Evolutionary conservation across 2,888 invertebrate genomes (phyloP).

Genomic region (Cordilura impudica): DNA sequence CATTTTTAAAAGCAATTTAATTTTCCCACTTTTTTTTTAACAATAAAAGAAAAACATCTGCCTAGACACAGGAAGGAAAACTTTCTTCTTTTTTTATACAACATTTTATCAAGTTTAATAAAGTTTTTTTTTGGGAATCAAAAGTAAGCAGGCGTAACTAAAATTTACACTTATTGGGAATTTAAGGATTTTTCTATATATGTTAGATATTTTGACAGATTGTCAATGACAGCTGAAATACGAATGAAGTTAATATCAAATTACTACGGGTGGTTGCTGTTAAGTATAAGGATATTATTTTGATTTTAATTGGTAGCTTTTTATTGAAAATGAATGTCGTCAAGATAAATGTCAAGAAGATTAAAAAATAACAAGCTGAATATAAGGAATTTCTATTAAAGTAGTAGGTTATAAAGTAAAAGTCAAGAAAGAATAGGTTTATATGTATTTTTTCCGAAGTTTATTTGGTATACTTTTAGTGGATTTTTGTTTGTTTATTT

Average conservation of each 20-base stretch:
- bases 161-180: constrained; percentile 18
- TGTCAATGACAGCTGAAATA: constrained; percentile 60
- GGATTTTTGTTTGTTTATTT: too few relatives aligned
- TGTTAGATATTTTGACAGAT: constrained; percentile 64
- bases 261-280: constrained; percentile 37
- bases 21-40: constrained; percentile 17
- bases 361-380: not conserved
- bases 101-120: constrained; percentile 22
- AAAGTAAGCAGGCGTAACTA: constrained; percentile 47
- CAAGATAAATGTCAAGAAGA: not conserved
- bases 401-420: too few relatives aligned
- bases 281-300: not conserved
- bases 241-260: constrained; percentile 19
- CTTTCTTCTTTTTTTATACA: not conserved
- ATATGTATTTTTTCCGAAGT: too few relatives aligned
- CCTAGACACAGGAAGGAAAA: constrained; percentile 19
- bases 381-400: not conserved
- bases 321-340: not conserved
- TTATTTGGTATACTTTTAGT: too few relatives aligned
- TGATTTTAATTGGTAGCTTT: not conserved
- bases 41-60: constrained; percentile 42
- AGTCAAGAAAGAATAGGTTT: too few relatives aligned
- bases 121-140: constrained; percentile 11
- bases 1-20: not conserved
- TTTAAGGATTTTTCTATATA: not conserved